These are phyloP conservation scores for Cyanoliseus patagonus DNA, from an alignment of 2,113 vertebrate species.

Conservation along the genomic window DNA sequence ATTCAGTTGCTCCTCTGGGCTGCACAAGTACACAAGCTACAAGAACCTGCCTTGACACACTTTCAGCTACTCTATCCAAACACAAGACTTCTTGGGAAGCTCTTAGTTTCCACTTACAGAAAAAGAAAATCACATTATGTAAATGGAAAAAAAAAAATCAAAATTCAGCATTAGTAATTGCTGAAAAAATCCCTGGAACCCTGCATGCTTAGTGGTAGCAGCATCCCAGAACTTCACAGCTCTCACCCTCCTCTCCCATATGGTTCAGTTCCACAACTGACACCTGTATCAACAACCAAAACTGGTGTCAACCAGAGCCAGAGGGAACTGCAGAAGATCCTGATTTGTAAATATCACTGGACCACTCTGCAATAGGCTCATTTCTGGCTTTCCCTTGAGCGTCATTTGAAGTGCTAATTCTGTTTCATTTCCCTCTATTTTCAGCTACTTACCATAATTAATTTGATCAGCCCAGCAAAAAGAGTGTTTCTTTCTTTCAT, in stretches of 20 bases:
- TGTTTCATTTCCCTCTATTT: constrained; percentile 63
- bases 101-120: not conserved
- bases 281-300: not conserved
- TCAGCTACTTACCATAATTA: constrained; percentile 84
- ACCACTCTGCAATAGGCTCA: constrained; percentile 40
- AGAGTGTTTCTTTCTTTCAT: constrained; percentile 21
- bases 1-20: not conserved
- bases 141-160: not conserved
- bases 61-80: not conserved
- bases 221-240: constrained; percentile 20
- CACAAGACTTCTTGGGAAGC: not conserved
- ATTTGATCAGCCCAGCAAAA: constrained; percentile 76
- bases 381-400: constrained; percentile 64
- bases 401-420: constrained; percentile 64
- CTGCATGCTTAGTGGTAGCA: not conserved
- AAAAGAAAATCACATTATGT: constrained; percentile 12
- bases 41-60: not conserved
- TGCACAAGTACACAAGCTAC: not conserved
- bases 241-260: not conserved
- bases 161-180: constrained; percentile 31
- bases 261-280: not conserved
- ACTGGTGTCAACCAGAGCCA: constrained; percentile 4
- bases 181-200: constrained; percentile 2
- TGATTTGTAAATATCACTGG: constrained; percentile 53
- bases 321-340: not conserved